A percentile compares a stretch with the other conserved stretches of the same genome.
Conservation (phyloP, 1,140 invertebrate species). For the Drosophila dunni region DNA sequence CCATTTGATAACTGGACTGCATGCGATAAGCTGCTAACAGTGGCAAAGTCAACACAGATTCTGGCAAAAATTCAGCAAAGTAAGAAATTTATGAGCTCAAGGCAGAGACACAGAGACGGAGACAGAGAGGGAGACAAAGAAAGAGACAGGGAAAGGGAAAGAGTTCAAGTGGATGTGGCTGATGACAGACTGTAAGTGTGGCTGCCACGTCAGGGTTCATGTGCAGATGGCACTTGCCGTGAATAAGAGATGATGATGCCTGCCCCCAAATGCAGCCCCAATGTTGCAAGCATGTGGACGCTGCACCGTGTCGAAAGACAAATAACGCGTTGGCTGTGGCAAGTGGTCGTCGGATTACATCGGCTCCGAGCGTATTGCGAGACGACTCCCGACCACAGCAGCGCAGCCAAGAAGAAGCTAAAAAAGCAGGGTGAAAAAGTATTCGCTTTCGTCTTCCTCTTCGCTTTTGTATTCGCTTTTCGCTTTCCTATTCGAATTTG, state of each 20-base stretch:
- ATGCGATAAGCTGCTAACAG: constrained; percentile 23
- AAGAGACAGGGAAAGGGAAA: constrained; percentile 9
- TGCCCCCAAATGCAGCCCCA: constrained; percentile 16
- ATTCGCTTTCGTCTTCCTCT: not conserved
- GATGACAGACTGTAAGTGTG: constrained; percentile 37
- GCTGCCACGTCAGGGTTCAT: constrained; percentile 45
- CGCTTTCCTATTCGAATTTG: not conserved
- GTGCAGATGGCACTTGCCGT: constrained; percentile 77
- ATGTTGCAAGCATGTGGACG: constrained; percentile 42
- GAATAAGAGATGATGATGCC: constrained; percentile 75
- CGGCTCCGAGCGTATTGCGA: not conserved
- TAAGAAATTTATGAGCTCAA: not conserved
- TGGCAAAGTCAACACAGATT: constrained; percentile 10
- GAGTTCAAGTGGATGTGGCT: constrained; percentile 63
- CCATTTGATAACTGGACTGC: constrained; percentile 52
- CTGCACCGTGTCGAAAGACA: constrained; percentile 75
- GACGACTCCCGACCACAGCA: not conserved
- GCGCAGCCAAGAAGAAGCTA: not conserved
- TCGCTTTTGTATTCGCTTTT: not conserved
- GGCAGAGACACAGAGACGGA: constrained; percentile 18
- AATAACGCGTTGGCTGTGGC: constrained; percentile 63
- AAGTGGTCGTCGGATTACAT: not conserved
- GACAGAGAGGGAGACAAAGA: not conserved
- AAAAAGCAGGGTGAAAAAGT: not conserved
- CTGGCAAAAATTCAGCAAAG: constrained; percentile 3